phyloP scores from a whole-genome alignment of 2,113 vertebrate species.

The Rafetus swinhoei region DNA sequence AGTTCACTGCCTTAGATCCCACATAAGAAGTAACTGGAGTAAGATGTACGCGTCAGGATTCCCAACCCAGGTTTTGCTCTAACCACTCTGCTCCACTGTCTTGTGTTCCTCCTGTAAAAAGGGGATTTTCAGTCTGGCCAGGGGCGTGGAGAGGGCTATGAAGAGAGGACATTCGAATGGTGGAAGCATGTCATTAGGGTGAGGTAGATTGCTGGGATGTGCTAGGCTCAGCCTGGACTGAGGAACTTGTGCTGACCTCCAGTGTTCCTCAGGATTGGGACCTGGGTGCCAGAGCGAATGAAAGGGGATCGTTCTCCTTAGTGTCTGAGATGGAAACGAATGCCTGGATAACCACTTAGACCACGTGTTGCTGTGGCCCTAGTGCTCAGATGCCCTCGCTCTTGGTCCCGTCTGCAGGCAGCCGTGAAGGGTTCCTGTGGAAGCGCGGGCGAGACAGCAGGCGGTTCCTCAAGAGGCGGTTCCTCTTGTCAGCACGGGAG shows the following conservation, averaged over 20 bases:
- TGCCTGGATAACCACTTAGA: neutral
- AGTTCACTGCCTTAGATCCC: neutral
- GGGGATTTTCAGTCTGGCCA: neutral
- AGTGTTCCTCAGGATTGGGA: no score
- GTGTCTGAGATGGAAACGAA: no score
- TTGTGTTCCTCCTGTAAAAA: neutral
- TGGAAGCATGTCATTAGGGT: no score
- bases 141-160: neutral
- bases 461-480: conserved; percentile 89
- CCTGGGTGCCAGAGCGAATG: no score
- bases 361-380: neutral
- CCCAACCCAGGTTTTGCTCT: neutral
- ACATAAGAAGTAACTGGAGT: neutral
- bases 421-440: conserved; percentile 92
- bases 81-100: neutral
- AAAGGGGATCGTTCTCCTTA: neutral
- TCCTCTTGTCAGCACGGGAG: conserved; percentile 88
- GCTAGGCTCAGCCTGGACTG: neutral
- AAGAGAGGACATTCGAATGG: neutral
- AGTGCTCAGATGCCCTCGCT: neutral
- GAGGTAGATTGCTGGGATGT: no score
- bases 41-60: neutral
- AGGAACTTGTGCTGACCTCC: no score
- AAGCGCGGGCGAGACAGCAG: conserved; percentile 90
- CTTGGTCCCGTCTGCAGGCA: conserved; percentile 75